Base-by-base conservation (phyloP, 1,140 invertebrate species). In the Sipha flava region DNA sequence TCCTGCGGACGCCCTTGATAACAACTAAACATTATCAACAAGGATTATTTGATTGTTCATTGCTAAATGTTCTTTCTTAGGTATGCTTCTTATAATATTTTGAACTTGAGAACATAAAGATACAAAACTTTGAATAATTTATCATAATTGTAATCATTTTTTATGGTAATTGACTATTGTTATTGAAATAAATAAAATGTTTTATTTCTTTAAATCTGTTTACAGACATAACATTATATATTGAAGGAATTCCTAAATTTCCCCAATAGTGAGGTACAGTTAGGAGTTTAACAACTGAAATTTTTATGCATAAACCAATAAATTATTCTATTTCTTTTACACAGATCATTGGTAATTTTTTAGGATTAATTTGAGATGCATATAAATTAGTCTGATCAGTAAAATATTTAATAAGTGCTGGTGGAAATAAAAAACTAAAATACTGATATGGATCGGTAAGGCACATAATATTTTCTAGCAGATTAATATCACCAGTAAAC, bases 181-280 rank as follows among this genome's bases (percentile, higher is more conserved):
- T 80, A 80, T 84, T 85, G 81, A 85, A 84, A 81, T 85, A 82
- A 68, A 85, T 43, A 68, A 72, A 81, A 21, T 72, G 62, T 26
- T 83, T 80, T 21, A 85, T 84, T 81, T 83, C 83, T 82, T 85
- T 83, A 80, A 85, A 86, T 80, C 82, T 82, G 43, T 86, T 86
- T 34, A 83, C 64, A 23, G 82, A 57, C 83, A 84, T 85, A 21
- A 81, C 82, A 82, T 83, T 82, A 81, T 80, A 82, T 80, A 85
- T 83, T 40, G 66, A 82, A 68, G 83, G 72, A 83, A 83, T 73
- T 12, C 47, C 29, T 14, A 49, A 14, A 29, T 49, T 9, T 12
- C 43, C 43, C 68, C 68, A 73, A 52, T 73, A 29, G 18, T 49
- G 43, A 1, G 43, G 16, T n/a, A 23, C 29, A 18, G 23, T 26